phyloP scores from a whole-genome alignment of 2,113 vertebrate genomes.

The Stegastes partitus region DNA sequence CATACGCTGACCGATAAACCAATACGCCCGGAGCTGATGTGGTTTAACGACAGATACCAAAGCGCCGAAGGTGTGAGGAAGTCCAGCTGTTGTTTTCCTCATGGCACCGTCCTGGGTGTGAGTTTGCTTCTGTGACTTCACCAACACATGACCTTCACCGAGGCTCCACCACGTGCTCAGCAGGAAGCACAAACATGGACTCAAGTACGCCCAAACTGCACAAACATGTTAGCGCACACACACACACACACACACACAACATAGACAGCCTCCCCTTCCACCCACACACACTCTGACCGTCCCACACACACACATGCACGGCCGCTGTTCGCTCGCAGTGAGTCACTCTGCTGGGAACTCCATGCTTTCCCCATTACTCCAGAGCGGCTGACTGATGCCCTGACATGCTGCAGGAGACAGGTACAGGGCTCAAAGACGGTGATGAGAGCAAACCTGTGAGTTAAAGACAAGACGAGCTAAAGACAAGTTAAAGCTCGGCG shows the following conservation, averaged over 20 bases:
- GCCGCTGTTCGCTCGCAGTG: constrained; percentile 58
- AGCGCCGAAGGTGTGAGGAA: neutral
- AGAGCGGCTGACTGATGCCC: constrained; percentile 49
- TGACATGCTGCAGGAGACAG: constrained; percentile 25
- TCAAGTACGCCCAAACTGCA: constrained; percentile 43
- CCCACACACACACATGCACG: constrained; percentile 36
- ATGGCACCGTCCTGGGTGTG: neutral
- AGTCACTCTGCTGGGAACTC: constrained; percentile 82
- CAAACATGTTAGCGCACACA: constrained; percentile 51
- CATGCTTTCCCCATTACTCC: constrained; percentile 74
- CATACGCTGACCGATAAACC: neutral
- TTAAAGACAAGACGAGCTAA: neutral
- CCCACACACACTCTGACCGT: constrained; percentile 25
- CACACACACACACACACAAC: neutral
- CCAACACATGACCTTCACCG: constrained; percentile 51
- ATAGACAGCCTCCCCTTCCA: constrained; percentile 24
- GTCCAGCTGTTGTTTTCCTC: neutral
- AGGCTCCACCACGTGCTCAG: constrained; percentile 36
- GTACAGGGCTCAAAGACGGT: neutral
- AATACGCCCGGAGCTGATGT: too few species aligned
- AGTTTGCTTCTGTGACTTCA: constrained; percentile 23
- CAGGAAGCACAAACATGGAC: constrained; percentile 61
- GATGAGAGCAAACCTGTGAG: neutral
- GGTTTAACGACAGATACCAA: neutral
- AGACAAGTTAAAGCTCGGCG: constrained; percentile 5